Evolutionary conservation across 2,797 vertebrate species (phyloP).

Genomic region (Alauda arvensis): DNA sequence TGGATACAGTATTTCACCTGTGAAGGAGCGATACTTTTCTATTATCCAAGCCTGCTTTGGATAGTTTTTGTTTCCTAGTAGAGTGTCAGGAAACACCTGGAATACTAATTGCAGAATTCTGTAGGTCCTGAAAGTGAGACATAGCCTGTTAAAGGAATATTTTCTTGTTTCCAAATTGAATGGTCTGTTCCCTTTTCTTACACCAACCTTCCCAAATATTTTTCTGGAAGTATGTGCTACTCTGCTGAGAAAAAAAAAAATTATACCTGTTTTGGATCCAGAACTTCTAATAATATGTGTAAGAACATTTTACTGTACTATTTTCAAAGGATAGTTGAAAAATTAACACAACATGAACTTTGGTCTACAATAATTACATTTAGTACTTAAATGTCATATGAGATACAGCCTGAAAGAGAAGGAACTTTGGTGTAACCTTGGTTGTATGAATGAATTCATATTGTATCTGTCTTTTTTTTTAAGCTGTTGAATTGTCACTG

Average conservation of each 20-base stretch:
- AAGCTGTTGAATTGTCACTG: background rate
- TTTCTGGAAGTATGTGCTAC: background rate
- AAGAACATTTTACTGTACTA: background rate
- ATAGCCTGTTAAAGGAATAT: background rate
- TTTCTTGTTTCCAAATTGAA: background rate
- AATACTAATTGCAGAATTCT: background rate
- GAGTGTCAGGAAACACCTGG: constrained; percentile 45
- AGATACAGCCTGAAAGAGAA: background rate
- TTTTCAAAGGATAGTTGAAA: background rate
- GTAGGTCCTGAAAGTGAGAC: background rate
- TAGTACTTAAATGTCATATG: background rate
- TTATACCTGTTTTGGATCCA: background rate
- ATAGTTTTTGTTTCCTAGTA: background rate
- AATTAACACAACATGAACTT: background rate
- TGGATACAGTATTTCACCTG: background rate
- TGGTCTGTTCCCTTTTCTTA: background rate
- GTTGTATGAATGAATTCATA: background rate
- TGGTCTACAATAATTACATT: background rate
- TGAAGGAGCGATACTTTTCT: background rate
- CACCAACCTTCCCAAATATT: background rate
- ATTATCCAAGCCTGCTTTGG: background rate
- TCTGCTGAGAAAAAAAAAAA: background rate
- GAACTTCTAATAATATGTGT: background rate
- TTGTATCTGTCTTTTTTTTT: background rate
- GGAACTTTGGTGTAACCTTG: background rate